Base-by-base conservation (phyloP, 2,888 invertebrate genomes). In the Yponomeuta malinellus region DNA sequence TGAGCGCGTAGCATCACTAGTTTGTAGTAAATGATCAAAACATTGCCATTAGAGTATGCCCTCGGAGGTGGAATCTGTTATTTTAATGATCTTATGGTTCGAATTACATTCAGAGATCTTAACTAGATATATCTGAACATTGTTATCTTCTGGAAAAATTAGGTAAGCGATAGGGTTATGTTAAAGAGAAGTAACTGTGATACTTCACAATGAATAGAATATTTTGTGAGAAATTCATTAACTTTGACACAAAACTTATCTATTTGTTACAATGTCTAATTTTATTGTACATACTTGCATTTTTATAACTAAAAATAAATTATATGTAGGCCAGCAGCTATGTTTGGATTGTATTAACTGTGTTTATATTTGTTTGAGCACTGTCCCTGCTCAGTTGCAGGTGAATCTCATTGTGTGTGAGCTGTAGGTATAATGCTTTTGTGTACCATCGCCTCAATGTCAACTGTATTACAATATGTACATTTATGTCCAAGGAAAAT, bases 1-100 rank as follows among this genome's bases (percentile, higher is more conserved):
- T 15, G 52, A 59, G 15, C 52, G 52, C 52, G 15, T 12, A 15
- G 15, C 52, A 12, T 59, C 23, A 65, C 33, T 10, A 31, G 31
- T 23, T 23, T 10, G 29, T 65, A 31, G 65, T 29, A 65, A 33
- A 29, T 65, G 65, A 68, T 68, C 43, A 43, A 68, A 68, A 15
- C 48, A 68, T 68, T 68, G 68, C 68, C 68, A 68, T 68, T 43
- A 23, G 68, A 48, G 43, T 68, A 68, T 68, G 31, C 29, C 65
- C 29, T 29, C 29, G 29, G 65, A 33, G 29, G 65, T 65, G 65
- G 65, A 33, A 59, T 65, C 12, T 65, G 65, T 65, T 31, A 65
- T 65, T 65, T 23, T 31, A 65, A 10, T 65, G 29, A 29, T 65
- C 33, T 65, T 12, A 65, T 65, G 29, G 33, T 23, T 65, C 4